Evolutionary conservation across 2,888 invertebrate species (phyloP).

Genomic region (Koerneria pararmatus): DNA sequence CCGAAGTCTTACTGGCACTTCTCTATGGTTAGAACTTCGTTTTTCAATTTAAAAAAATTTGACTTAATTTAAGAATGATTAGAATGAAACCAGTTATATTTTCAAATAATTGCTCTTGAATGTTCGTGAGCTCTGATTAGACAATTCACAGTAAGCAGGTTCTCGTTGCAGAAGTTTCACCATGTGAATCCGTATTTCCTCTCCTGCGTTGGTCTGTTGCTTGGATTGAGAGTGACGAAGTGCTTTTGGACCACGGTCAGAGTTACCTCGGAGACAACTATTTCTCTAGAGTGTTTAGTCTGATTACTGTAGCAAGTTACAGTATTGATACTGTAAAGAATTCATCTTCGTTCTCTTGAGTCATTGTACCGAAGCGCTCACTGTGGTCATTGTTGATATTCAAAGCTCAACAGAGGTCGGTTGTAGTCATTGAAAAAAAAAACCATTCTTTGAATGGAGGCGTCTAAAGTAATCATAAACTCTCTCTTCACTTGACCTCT

Average conservation of each 20-base stretch:
- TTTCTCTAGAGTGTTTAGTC: not conserved
- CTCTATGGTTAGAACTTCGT: conserved; percentile 72
- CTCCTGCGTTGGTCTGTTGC: conserved; percentile 76
- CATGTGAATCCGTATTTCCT: conserved; percentile 84
- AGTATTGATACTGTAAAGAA: too few relatives aligned
- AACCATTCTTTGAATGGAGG: too few relatives aligned
- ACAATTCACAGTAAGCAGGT: not conserved
- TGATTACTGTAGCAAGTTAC: not conserved
- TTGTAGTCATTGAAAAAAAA: too few relatives aligned
- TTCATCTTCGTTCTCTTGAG: too few relatives aligned
- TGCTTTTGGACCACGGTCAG: conserved; percentile 64
- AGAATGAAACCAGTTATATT: too few relatives aligned
- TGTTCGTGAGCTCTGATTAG: not conserved
- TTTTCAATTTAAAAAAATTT: not conserved
- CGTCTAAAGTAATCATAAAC: too few relatives aligned
- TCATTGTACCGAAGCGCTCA: too few relatives aligned
- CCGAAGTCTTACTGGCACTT: conserved; percentile 84
- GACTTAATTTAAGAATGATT: conserved; percentile 7
- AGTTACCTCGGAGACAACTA: not conserved
- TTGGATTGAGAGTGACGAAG: conserved; percentile 75
- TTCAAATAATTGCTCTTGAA: not conserved
- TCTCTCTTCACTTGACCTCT: too few relatives aligned
- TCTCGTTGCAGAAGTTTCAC: conserved; percentile 81
- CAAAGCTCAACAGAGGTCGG: too few relatives aligned
- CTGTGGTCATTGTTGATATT: not conserved